phyloP scores from a whole-genome alignment of 92 coral and sea anemone species.

The Blastomussa wellsi region DNA sequence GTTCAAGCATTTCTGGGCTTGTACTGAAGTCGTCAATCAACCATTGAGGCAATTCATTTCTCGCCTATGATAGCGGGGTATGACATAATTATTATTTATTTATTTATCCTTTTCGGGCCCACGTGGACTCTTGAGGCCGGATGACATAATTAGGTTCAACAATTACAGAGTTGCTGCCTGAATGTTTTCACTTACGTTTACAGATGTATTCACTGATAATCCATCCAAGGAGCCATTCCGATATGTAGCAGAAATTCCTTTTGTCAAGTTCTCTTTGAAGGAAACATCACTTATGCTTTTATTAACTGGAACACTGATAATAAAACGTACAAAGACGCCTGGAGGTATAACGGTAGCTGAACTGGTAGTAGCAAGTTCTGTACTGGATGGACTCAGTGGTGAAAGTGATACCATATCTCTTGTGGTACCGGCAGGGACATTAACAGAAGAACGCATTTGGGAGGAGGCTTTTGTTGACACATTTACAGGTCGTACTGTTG shows the following conservation, averaged over 20 bases:
- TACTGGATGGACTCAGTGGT: not conserved
- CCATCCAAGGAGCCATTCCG: conserved; percentile 16
- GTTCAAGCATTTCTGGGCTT: no score
- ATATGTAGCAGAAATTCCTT: conserved; percentile 8
- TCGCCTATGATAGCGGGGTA: no score
- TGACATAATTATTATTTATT: no score
- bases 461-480: not conserved
- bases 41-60: no score
- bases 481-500: not conserved
- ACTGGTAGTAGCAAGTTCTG: not conserved
- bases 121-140: no score
- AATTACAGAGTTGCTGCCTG: not conserved
- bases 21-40: no score
- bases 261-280: not conserved
- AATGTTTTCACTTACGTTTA: conserved; percentile 1
- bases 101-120: no score
- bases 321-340: conserved; percentile 18
- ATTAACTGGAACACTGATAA: conserved; percentile 15
- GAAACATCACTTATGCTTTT: not conserved
- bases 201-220: not conserved
- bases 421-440: not conserved
- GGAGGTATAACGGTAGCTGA: not conserved
- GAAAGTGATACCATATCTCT: not conserved
- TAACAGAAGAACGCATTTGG: not conserved
- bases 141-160: not conserved